Evolutionary conservation across 1,140 invertebrate genomes (phyloP).

Genomic region (Lepidotrigona ventralis): DNA sequence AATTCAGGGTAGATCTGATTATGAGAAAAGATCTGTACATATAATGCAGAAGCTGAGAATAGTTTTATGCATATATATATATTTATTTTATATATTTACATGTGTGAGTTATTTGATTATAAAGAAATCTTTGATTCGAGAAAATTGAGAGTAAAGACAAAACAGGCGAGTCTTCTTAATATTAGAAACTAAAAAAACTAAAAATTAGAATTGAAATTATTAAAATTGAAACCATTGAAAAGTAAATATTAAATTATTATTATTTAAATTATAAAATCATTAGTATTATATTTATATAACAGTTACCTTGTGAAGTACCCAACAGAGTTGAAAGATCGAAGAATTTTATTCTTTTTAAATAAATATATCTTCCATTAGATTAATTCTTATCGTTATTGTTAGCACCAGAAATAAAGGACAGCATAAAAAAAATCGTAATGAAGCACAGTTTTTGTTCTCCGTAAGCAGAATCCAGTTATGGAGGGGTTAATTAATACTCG

Average conservation of each 20-base stretch:
- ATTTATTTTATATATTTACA: too few species aligned
- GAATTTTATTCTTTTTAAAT: not conserved
- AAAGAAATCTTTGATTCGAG: too few species aligned
- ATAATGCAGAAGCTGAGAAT: not conserved
- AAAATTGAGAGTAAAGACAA: too few species aligned
- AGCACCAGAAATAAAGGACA: not conserved
- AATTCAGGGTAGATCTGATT: not conserved
- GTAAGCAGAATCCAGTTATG: not conserved
- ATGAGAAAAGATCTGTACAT: not conserved
- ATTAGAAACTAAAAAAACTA: too few species aligned
- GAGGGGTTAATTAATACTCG: conserved; percentile 8
- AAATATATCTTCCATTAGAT: not conserved
- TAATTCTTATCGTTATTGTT: not conserved
- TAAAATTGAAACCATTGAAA: too few species aligned
- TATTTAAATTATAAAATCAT: too few species aligned
- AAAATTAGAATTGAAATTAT: too few species aligned
- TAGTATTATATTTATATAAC: too few species aligned
- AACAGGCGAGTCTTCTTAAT: too few species aligned
- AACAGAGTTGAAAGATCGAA: not conserved
- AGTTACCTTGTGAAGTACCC: too few species aligned
- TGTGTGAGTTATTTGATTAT: too few species aligned
- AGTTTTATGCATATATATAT: not conserved
- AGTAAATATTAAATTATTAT: too few species aligned
- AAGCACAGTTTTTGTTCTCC: not conserved
- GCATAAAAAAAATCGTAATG: not conserved